Evolutionary conservation across 2,113 vertebrate genomes (phyloP).

Genomic region (Menidia beryllina): DNA sequence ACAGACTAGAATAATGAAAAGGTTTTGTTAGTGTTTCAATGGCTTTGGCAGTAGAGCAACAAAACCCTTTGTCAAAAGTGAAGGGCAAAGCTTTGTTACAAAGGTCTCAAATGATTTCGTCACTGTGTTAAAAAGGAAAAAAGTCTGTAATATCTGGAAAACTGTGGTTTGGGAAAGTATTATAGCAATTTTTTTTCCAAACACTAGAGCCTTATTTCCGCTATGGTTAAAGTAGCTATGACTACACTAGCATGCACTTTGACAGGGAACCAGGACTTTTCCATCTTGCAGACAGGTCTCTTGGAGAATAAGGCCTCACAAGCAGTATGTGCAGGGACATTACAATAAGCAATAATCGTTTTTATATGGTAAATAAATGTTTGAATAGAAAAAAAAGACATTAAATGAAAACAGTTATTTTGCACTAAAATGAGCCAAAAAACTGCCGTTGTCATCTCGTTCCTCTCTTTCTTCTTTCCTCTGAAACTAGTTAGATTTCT

Average conservation of each 20-base stretch:
- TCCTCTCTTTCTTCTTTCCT: constrained; percentile 7
- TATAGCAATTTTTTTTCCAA: background rate
- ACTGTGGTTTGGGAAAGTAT: background rate
- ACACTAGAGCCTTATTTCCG: background rate
- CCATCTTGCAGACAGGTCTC: background rate
- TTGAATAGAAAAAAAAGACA: background rate
- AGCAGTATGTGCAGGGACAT: background rate
- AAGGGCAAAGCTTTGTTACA: background rate
- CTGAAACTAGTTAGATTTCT: background rate
- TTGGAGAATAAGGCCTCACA: background rate
- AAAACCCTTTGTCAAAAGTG: too few relatives aligned
- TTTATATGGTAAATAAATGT: background rate
- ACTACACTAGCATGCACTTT: background rate
- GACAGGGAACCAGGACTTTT: background rate
- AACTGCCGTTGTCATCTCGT: background rate
- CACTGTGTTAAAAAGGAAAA: background rate
- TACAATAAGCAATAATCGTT: background rate
- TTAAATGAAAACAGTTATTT: background rate
- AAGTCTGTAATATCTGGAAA: background rate
- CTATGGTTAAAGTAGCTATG: background rate
- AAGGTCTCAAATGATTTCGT: background rate
- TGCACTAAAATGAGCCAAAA: background rate
- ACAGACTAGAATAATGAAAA: background rate
- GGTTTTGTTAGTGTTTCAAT: background rate
- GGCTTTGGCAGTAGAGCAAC: background rate